phyloP scores from a whole-genome alignment of 2,797 vertebrate genomes.

The Parauchenoglanis punctatus region DNA sequence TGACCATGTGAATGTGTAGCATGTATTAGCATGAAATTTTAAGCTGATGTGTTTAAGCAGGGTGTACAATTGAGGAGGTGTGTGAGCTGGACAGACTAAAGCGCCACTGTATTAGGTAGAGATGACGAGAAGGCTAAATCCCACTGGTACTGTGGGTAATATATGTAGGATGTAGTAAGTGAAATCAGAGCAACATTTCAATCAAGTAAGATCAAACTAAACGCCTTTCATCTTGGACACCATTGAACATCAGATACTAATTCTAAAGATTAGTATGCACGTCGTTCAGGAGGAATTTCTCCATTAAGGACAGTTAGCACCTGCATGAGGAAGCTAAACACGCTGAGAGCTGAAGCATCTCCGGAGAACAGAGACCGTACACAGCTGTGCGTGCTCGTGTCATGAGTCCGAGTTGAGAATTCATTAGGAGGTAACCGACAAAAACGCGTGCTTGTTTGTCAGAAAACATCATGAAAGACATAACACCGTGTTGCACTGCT shows the following conservation, averaged over 20 bases:
- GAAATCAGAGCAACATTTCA: background rate
- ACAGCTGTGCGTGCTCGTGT: slow-evolving; percentile 52
- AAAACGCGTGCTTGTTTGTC: slow-evolving; percentile 38
- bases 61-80: background rate
- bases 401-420: slow-evolving; percentile 62
- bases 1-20: background rate
- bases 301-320: slow-evolving; percentile 3
- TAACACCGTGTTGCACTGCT: slow-evolving; percentile 1
- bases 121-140: background rate
- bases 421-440: slow-evolving; percentile 69
- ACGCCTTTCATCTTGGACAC: background rate
- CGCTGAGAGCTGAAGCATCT: slow-evolving; percentile 29
- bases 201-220: background rate
- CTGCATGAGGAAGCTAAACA: slow-evolving; percentile 15
- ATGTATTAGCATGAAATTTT: background rate
- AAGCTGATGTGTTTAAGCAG: background rate
- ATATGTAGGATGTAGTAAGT: too few relatives aligned
- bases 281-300: background rate
- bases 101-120: background rate
- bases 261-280: background rate
- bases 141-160: background rate
- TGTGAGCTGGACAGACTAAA: background rate
- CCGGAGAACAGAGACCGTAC: slow-evolving; percentile 55
- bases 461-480: slow-evolving; percentile 23
- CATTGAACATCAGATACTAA: background rate